Evolutionary conservation across 2,888 invertebrate genomes (phyloP).

Genomic region (Liopterus haemorrhoidalis): DNA sequence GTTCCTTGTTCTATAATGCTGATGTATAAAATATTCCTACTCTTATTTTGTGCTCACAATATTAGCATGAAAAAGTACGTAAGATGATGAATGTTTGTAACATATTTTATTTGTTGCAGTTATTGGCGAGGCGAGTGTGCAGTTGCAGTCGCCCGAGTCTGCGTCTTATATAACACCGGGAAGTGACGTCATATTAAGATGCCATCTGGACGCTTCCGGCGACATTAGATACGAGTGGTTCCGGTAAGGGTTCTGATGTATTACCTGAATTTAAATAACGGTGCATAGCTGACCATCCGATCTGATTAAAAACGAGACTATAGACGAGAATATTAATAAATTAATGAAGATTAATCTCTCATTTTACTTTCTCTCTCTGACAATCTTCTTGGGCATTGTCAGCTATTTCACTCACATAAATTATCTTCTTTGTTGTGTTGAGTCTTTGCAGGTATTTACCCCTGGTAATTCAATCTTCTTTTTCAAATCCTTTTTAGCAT

Average conservation of each 20-base stretch:
- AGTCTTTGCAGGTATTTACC: no score
- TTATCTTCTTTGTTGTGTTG: no score
- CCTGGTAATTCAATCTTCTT: no score
- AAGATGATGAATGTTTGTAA: background rate
- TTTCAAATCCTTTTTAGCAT: no score
- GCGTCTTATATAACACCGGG: conserved; percentile 48
- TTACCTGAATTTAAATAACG: conserved; percentile 7
- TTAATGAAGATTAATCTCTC: no score
- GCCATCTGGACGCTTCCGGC: conserved; percentile 61
- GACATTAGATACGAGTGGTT: conserved; percentile 63
- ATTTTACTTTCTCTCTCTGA: no score
- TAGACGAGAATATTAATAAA: no score
- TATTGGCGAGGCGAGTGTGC: conserved; percentile 55
- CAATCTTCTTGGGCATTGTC: no score
- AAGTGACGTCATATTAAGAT: conserved; percentile 55
- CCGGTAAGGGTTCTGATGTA: conserved; percentile 45
- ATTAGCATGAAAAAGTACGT: background rate
- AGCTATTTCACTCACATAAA: no score
- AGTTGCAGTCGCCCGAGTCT: conserved; percentile 53
- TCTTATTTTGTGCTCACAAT: background rate
- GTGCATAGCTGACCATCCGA: no score
- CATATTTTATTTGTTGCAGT: conserved; percentile 51
- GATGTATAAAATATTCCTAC: background rate
- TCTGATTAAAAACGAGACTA: no score
- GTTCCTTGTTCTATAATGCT: no score